These are phyloP conservation scores for Caiman crocodilus DNA, from an alignment of 2,797 vertebrate species.

Conservation along the genomic window DNA sequence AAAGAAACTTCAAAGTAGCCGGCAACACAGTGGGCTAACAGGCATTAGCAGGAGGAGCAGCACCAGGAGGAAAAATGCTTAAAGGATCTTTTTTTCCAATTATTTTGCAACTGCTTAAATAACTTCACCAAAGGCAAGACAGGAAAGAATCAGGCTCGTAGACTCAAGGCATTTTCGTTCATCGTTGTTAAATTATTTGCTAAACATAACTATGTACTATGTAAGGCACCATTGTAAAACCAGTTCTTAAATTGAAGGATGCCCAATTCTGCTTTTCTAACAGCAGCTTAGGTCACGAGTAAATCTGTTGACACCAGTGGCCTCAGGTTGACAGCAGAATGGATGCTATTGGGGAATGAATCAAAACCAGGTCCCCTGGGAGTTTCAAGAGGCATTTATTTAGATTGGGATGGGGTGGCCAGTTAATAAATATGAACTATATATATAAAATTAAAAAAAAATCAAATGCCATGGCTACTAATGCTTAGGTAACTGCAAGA, in stretches of 20 bases:
- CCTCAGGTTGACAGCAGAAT: neutral
- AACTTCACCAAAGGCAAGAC: neutral
- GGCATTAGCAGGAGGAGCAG: neutral
- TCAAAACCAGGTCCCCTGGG: neutral
- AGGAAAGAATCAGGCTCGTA: neutral
- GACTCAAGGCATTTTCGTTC: neutral
- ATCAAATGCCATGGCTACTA: fast-evolving
- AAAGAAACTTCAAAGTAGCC: fast-evolving
- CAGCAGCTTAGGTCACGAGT: neutral
- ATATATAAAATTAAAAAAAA: neutral
- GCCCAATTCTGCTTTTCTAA: neutral
- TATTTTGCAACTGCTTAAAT: neutral
- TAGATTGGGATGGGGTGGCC: neutral
- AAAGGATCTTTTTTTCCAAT: neutral
- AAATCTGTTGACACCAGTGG: neutral
- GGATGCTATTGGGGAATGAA: neutral
- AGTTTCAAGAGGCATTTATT: neutral
- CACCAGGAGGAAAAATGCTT: neutral
- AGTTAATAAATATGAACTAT: too few relatives aligned
- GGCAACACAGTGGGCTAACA: neutral
- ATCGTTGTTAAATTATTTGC: neutral
- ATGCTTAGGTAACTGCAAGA: slow-evolving; percentile 19
- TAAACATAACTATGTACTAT: neutral
- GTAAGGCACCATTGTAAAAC: neutral
- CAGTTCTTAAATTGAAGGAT: neutral